Evolutionary conservation across 2,113 vertebrate species (phyloP), one percentile per base, ranked within the genome.

Genomic region (Elephas maximus): DNA sequence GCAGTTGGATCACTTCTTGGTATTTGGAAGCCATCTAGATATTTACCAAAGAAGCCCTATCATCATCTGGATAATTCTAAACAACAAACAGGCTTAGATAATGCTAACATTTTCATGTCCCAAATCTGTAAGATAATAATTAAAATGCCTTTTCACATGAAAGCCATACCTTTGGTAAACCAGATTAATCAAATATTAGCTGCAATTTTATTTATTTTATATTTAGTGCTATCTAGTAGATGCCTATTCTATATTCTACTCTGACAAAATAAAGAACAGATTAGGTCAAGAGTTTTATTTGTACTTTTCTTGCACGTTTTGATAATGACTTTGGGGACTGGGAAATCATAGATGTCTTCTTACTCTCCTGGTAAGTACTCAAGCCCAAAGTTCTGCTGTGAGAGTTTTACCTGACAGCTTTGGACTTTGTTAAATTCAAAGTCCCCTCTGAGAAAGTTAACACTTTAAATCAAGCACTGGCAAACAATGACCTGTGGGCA

Each of bases 381-480:
- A 74, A 91, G 57, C 28, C 48, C 44, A 76, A 60, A 79, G 15
- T 60, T 86, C 33, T 30, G 78, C 67, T 79, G 15, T 37, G 53
- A 86, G n/a, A 85, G 2, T 2, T 93, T 90, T 60, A 88, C 51
- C 11, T 94, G 24, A 93, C 10, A 78, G 79, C 23, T 48, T 74
- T 93, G 62, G 63, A 44, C 30, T 94, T n/a, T 91, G 18, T 65
- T 88, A 65, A 84, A 33, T 95, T 33, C 73, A 30, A 94, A 94
- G 67, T 90, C 2, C 3, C 88, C 5, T 62, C 8, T 51, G 2
- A 81, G 65, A 87, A 78, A 8, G 48, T 15, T 28, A 90, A 86
- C 2, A 12, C 88, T 93, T 77, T 69, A 76, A 91, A 79, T 86
- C 8, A 87, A 20, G 33, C 7, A 57, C 74, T n/a, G 74, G 62